phyloP scores from a whole-genome alignment of 2,113 vertebrate genomes.

The Turnix velox region DNA sequence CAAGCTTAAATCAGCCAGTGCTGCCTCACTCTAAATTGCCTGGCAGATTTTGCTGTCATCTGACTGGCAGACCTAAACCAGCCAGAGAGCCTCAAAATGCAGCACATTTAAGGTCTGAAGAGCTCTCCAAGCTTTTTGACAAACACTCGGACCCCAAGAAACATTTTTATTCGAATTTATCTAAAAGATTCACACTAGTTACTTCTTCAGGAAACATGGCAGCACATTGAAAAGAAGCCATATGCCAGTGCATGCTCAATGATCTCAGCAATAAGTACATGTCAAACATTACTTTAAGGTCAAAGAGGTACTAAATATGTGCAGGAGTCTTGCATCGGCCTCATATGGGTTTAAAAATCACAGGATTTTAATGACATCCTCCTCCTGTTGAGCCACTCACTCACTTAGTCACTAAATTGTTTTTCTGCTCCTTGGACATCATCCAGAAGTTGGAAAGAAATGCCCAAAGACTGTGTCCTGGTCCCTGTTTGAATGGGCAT shows the following conservation, averaged over 20 bases:
- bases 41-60: not conserved
- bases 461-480: not conserved
- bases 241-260: rapidly evolving
- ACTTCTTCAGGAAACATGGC: not conserved
- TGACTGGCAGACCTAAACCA: not conserved
- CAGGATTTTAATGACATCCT: not conserved
- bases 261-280: not conserved
- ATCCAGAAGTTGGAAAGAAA: not conserved
- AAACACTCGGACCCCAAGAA: not conserved
- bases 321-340: rapidly evolving
- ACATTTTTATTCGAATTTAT: not conserved
- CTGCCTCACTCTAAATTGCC: not conserved
- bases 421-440: not conserved
- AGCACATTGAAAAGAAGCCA: not conserved
- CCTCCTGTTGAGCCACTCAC: not conserved
- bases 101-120: not conserved
- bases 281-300: not conserved
- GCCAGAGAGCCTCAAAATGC: not conserved
- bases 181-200: not conserved
- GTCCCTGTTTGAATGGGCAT: not conserved
- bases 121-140: not conserved
- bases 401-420: not conserved
- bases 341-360: not conserved
- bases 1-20: not conserved
- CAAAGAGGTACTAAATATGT: not conserved